Evolutionary conservation across 2,888 invertebrate species (phyloP).

Genomic region (Mesoligia furuncula): DNA sequence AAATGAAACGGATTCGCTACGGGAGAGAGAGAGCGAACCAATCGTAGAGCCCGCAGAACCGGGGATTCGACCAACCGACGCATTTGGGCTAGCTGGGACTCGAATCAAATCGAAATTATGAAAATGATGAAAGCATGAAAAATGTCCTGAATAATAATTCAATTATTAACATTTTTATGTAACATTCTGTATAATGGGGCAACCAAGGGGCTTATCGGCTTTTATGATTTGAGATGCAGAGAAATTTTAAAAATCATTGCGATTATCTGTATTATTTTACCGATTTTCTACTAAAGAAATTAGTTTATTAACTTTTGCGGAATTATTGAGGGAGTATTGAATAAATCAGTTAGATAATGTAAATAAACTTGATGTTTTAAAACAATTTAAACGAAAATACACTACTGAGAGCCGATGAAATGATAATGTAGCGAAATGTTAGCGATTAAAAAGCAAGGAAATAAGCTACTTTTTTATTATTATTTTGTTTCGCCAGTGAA

Average conservation of each 20-base stretch:
- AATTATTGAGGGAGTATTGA: neutral
- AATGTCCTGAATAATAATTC: neutral
- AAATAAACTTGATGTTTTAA: neutral
- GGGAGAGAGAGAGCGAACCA: conserved; percentile 73
- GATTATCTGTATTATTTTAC: too few relatives aligned
- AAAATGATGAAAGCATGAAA: conserved; percentile 13
- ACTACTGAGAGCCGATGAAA: neutral
- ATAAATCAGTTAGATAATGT: neutral
- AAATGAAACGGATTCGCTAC: conserved; percentile 70
- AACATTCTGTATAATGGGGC: too few relatives aligned
- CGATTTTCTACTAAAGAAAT: neutral
- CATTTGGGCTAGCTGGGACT: conserved; percentile 46
- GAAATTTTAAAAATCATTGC: neutral
- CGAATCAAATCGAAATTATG: conserved; percentile 21
- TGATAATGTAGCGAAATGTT: neutral
- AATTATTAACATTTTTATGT: neutral
- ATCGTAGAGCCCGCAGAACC: conserved; percentile 58
- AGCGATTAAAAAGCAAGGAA: neutral
- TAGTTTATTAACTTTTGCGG: neutral
- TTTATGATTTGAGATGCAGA: neutral
- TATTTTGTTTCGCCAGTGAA: neutral
- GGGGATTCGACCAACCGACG: conserved; percentile 54
- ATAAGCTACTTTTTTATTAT: too few relatives aligned
- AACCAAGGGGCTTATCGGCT: neutral
- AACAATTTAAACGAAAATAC: neutral